Percentiles rank a stretch among this genome's conserved stretches.
These are phyloP conservation scores for Pardosa pseudoannulata DNA, from an alignment of 2,888 invertebrate genomes.

Conservation along the genomic window DNA sequence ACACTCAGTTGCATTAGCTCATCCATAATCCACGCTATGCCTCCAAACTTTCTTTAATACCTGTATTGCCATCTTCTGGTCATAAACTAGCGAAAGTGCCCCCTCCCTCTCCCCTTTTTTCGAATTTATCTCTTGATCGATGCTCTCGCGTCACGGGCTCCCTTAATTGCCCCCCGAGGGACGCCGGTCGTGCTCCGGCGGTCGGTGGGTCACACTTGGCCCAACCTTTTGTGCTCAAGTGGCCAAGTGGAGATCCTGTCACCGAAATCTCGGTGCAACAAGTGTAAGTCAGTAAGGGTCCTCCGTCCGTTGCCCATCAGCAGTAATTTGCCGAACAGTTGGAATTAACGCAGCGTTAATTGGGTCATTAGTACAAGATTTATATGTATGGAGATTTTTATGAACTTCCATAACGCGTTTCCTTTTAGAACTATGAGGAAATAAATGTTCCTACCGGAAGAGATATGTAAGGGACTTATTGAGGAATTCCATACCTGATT, in stretches of 20 bases:
- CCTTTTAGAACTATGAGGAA: too few species aligned
- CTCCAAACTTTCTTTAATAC: not conserved
- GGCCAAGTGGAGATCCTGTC: constrained; percentile 66
- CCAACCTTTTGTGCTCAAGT: constrained; percentile 67
- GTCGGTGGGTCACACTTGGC: constrained; percentile 54
- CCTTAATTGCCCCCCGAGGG: constrained; percentile 46
- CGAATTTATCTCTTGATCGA: constrained; percentile 3
- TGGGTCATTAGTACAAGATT: not conserved
- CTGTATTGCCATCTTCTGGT: not conserved
- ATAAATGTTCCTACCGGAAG: too few species aligned
- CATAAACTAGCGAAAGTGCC: not conserved
- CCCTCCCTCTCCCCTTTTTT: not conserved
- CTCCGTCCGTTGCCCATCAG: not conserved
- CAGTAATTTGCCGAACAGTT: not conserved
- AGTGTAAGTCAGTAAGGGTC: not conserved
- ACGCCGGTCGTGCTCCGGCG: constrained; percentile 34
- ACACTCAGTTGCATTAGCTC: not conserved
- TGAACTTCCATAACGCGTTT: too few species aligned
- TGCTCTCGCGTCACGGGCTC: constrained; percentile 3
- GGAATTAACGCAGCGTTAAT: constrained; percentile 7
- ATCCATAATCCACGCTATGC: constrained; percentile 9
- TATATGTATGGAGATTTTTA: too few species aligned
- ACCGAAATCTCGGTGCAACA: not conserved
- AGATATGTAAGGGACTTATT: too few species aligned
- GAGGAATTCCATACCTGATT: too few species aligned